Conservation (phyloP, 1,140 invertebrate genomes). For the Drosophila miranda region DNA sequence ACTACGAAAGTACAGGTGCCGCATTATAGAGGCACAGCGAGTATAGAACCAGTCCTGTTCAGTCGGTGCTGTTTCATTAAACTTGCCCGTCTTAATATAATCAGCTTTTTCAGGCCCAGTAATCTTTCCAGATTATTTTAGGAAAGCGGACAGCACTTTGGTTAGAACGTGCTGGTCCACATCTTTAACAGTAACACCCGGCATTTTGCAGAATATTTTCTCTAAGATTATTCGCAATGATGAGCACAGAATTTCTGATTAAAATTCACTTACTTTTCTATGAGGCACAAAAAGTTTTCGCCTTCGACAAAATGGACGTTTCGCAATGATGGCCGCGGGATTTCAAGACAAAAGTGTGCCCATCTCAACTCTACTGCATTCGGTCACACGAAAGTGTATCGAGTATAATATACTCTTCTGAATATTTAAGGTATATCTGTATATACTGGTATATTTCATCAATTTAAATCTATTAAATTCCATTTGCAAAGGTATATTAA, state of each 20-base stretch:
- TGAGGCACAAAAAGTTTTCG: not conserved
- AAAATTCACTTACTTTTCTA: constrained; percentile 7
- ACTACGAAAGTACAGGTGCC: constrained; percentile 97
- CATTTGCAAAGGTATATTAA: no score
- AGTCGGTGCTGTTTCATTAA: constrained; percentile 98
- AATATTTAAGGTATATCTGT: no score
- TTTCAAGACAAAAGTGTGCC: not conserved
- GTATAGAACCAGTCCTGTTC: constrained; percentile 99
- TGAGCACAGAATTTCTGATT: not conserved
- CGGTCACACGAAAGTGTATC: not conserved
- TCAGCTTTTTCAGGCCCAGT: constrained; percentile 99
- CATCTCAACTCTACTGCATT: not conserved
- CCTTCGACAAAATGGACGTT: constrained; percentile 12
- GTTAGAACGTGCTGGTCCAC: constrained; percentile 99
- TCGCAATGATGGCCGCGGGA: not conserved
- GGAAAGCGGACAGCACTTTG: constrained; percentile 94
- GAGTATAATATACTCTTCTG: no score
- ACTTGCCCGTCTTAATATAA: constrained; percentile 95
- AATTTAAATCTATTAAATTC: no score
- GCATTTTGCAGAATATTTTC: constrained; percentile 84
- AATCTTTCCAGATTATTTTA: constrained; percentile 99
- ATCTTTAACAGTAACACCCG: constrained; percentile 96
- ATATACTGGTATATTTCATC: no score
- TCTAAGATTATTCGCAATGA: not conserved
- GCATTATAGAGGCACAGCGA: constrained; percentile 94